Conservation (phyloP, 2,113 vertebrate species). For the Thermophis baileyi region DNA sequence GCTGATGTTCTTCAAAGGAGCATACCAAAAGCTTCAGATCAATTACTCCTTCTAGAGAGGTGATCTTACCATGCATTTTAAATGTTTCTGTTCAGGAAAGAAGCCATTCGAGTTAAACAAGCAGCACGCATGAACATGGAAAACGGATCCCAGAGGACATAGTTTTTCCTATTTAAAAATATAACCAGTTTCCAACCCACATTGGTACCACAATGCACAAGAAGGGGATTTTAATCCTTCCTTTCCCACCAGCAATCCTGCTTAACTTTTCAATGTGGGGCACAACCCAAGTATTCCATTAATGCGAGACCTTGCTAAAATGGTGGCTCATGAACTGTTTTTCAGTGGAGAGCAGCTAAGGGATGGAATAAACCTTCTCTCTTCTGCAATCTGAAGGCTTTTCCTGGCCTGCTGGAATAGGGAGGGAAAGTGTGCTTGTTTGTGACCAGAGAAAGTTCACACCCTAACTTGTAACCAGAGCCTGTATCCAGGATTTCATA, state of each 20-base stretch:
- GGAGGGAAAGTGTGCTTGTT: background rate
- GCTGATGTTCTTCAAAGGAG: background rate
- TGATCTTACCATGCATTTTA: background rate
- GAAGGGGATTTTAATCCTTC: background rate
- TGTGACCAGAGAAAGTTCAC: background rate
- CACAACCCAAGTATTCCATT: background rate
- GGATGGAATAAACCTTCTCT: background rate
- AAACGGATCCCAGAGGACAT: background rate
- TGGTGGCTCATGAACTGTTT: background rate
- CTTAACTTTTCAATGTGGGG: background rate
- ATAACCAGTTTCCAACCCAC: background rate
- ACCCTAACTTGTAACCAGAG: background rate
- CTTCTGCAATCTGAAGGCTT: background rate
- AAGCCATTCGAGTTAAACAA: background rate
- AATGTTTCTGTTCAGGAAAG: background rate
- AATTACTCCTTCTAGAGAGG: background rate
- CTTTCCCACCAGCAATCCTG: background rate
- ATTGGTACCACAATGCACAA: too few relatives aligned
- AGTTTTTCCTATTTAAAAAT: background rate
- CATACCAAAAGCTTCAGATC: background rate
- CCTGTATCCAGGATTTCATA: too few relatives aligned
- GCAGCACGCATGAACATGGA: background rate
- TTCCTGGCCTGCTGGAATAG: background rate
- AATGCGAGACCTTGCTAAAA: background rate
- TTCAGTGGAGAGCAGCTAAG: background rate